These are phyloP conservation scores for Notodonta ziczac DNA, from an alignment of 2,888 invertebrate genomes.

Conservation along the genomic window DNA sequence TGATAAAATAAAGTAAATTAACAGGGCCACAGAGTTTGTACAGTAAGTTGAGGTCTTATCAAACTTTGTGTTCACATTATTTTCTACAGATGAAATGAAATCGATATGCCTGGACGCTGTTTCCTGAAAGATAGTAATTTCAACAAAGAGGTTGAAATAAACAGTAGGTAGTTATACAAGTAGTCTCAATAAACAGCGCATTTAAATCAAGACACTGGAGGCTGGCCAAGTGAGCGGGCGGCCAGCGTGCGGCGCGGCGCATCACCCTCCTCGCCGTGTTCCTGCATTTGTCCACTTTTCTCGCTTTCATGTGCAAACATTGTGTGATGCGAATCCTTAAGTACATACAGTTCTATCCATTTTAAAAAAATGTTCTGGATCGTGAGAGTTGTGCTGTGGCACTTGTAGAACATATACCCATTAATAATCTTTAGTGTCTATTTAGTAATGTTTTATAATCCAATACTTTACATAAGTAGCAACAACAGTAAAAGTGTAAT, in stretches of 20 bases:
- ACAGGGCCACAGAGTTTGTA: no score
- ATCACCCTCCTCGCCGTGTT: slow-evolving; percentile 54
- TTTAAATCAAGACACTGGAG: slow-evolving; percentile 75
- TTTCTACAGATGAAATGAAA: no score
- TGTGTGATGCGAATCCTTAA: slow-evolving; percentile 54
- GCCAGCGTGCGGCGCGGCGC: slow-evolving; percentile 16
- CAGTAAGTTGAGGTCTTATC: no score
- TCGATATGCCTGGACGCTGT: no score
- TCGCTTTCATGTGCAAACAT: slow-evolving; percentile 76
- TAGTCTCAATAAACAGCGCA: slow-evolving; percentile 60
- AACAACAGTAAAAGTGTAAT: no score
- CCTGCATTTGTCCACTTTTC: slow-evolving; percentile 73
- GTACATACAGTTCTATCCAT: slow-evolving; percentile 64
- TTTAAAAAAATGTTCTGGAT: slow-evolving; percentile 33
- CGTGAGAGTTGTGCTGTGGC: not conserved
- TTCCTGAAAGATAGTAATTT: not conserved
- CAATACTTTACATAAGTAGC: no score
- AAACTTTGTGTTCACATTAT: no score
- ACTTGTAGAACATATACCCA: no score
- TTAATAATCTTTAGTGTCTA: no score
- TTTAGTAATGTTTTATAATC: no score
- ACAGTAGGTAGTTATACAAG: slow-evolving; percentile 17
- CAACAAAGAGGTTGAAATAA: not conserved
- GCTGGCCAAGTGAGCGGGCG: slow-evolving; percentile 62
- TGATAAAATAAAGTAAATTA: no score